Percentiles rank a stretch among this genome's conserved stretches.
Evolutionary conservation across 2,113 vertebrate species (phyloP).

Genomic region (Saguinus imperator): DNA sequence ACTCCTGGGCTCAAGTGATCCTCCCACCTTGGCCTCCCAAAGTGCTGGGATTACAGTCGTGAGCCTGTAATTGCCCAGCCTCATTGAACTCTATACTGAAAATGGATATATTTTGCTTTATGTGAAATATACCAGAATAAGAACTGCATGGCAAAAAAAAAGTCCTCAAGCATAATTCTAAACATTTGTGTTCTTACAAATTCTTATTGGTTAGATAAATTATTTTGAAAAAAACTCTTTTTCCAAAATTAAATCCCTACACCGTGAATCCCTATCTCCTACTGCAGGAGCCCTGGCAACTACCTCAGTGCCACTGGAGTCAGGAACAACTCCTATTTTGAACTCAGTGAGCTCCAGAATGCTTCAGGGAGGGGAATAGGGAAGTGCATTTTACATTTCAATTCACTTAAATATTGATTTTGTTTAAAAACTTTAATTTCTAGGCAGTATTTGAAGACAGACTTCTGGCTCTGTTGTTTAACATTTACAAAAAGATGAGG

Average conservation of each 20-base stretch:
- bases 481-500: background rate
- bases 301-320: background rate
- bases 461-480: background rate
- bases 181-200: conserved; percentile 43
- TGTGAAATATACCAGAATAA: background rate
- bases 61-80: background rate
- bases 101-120: background rate
- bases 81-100: conserved; percentile 18
- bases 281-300: background rate
- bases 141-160: background rate
- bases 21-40: too few species aligned
- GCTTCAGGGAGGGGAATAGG: too few species aligned
- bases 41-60: too few species aligned
- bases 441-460: conserved; percentile 39
- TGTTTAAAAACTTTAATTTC: conserved; percentile 41
- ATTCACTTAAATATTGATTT: conserved; percentile 24
- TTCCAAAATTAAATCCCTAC: conserved; percentile 32
- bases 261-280: background rate
- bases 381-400: conserved; percentile 6
- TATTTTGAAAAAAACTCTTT: background rate
- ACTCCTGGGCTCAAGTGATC: too few species aligned
- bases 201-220: background rate
- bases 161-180: background rate
- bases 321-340: background rate
- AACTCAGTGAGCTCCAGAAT: conserved; percentile 18